Evolutionary conservation across 1,140 invertebrate genomes (phyloP), one percentile per base, ranked within the genome.

Genomic region (Heliconius hewitsoni): DNA sequence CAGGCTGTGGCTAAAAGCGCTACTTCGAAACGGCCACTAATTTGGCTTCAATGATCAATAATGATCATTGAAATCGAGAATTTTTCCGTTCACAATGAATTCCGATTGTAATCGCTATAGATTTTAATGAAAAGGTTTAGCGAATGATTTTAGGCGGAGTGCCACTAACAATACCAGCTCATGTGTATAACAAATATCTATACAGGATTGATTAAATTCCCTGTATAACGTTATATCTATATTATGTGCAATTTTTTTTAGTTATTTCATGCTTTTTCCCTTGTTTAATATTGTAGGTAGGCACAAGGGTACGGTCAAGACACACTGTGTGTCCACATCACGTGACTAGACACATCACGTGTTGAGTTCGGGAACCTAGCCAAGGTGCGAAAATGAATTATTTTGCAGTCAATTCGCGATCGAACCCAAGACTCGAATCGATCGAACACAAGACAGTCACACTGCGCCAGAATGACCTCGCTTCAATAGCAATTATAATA

Each of bases 71-170:
- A 66, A 66, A 66, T 30, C 37, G 46, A 34, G 19, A 76, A 50
- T 52, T 39, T 34, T 79, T 11, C 55, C 71, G 52, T 30, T 34
- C 70, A 83, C 82, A 83, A 83, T 80, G 30, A 19, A 42, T 73
- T 55, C 50, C 76, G 78, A 80, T 82, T 84, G 81, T 77, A 60
- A 84, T 76, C 81, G 77, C 81, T 81, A 82, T 75, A 77, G 77
- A 80, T 75, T 73, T 37, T 42, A 74, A 77, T 82, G 52, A 82
- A 82, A 78, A 80, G 78, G 81, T 73, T 79, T 71, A 78, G 72
- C 71, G 30, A 27, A 46, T 76, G 71, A 83, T 83, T 70, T 82
- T 81, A 83, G 82, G 82, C 73, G 79, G 79, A 83, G 77, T 81
- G 57, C 74, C 19, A 50, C 5, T 71, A 75, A 83, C 82, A 83